phyloP scores from a whole-genome alignment of 2,113 vertebrate species.

The Numida meleagris region DNA sequence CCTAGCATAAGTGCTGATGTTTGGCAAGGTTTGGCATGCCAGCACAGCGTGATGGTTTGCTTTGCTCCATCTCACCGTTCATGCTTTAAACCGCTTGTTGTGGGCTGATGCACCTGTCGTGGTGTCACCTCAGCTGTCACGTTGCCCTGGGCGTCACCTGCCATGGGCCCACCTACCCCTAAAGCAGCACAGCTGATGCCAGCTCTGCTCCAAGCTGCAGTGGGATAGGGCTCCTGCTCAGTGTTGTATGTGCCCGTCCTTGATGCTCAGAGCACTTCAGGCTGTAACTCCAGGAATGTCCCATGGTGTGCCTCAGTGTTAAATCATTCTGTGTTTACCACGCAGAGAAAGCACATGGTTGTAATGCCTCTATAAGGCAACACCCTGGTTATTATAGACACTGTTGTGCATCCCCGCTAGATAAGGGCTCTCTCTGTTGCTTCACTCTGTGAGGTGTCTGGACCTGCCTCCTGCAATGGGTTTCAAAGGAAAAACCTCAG shows the following conservation, averaged over 20 bases:
- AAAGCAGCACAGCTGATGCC: neutral
- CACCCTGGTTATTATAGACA: accelerated
- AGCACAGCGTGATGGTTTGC: accelerated
- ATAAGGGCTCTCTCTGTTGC: neutral
- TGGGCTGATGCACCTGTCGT: neutral
- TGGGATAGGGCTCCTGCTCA: neutral
- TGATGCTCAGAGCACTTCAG: neutral
- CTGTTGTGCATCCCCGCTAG: neutral
- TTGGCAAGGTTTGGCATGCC: neutral
- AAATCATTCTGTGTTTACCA: neutral
- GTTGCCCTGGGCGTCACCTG: accelerated
- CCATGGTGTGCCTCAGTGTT: neutral
- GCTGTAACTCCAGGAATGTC: neutral
- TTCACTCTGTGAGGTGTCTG: neutral
- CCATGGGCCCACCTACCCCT: neutral
- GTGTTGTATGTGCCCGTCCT: neutral
- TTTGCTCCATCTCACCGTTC: neutral
- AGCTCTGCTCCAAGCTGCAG: neutral
- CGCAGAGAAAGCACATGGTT: neutral
- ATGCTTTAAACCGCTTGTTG: accelerated
- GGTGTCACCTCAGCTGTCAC: neutral
- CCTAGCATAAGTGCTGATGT: neutral
- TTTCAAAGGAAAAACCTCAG: neutral
- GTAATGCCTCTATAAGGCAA: accelerated
- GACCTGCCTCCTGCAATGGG: neutral